A percentile compares a stretch with the other conserved stretches of the same genome.
Conservation (phyloP, 2,797 vertebrate species). For the Streptopelia turtur region DNA sequence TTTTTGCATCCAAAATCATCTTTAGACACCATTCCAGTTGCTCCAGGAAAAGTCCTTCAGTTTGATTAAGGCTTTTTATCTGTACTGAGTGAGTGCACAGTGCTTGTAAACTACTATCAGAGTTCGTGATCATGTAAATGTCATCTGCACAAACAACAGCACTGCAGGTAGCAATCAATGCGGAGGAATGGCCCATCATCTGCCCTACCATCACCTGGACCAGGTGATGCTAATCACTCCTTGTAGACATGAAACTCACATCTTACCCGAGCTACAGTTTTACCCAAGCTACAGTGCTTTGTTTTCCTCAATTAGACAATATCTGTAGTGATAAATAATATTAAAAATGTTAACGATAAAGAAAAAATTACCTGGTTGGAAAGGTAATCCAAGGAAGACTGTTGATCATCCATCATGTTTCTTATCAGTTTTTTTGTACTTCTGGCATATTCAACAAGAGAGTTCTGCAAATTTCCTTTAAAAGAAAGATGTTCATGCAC, state of each 20-base stretch:
- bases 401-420: slow-evolving; percentile 91
- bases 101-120: background rate
- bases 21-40: background rate
- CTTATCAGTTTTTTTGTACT: slow-evolving; percentile 89
- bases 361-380: slow-evolving; percentile 83
- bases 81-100: background rate
- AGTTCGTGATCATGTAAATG: background rate
- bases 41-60: background rate
- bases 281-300: background rate
- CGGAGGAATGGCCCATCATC: background rate
- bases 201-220: background rate
- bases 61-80: background rate
- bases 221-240: background rate
- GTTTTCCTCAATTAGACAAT: background rate
- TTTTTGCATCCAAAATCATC: background rate
- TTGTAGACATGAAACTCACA: background rate
- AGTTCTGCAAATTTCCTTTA: slow-evolving; percentile 89
- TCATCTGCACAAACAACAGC: background rate
- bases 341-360: background rate
- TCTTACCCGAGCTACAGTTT: background rate
- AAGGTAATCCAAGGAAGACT: slow-evolving; percentile 88
- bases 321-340: background rate
- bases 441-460: slow-evolving; percentile 87
- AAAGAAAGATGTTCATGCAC: slow-evolving; percentile 35
- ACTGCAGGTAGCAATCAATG: background rate